phyloP scores from a whole-genome alignment of 2,888 invertebrate species.

The Leucophenga montana region DNA sequence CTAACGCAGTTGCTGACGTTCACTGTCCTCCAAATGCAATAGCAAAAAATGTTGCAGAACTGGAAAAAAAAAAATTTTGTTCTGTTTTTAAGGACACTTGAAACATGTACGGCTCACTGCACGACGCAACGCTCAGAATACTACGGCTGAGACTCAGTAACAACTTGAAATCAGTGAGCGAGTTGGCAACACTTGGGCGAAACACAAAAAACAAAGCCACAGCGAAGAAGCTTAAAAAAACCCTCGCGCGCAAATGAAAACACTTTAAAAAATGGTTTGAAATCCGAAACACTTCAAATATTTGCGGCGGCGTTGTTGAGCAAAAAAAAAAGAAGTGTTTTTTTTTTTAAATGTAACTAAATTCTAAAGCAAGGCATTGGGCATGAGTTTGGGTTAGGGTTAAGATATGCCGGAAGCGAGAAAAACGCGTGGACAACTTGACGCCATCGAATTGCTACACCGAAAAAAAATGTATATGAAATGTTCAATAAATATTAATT shows the following conservation, averaged over 20 bases:
- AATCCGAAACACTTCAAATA: conserved; percentile 65
- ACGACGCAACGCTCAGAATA: conserved; percentile 34
- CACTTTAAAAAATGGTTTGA: conserved; percentile 44
- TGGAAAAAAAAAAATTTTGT: neutral
- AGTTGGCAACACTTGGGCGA: conserved; percentile 62
- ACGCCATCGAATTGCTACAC: conserved; percentile 53
- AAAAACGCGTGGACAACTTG: conserved; percentile 51
- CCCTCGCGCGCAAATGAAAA: conserved; percentile 29
- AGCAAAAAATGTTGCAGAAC: no score
- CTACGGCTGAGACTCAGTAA: neutral
- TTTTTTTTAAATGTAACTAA: conserved; percentile 16
- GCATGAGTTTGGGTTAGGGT: conserved; percentile 1
- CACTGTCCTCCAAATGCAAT: conserved; percentile 20
- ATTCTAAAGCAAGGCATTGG: neutral
- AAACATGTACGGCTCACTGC: conserved; percentile 55
- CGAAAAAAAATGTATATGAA: no score
- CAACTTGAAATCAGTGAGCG: conserved; percentile 63
- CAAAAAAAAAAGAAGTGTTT: conserved; percentile 18
- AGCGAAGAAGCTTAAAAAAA: conserved; percentile 10
- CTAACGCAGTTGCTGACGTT: conserved; percentile 5
- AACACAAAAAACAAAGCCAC: conserved; percentile 36
- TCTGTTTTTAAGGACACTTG: conserved; percentile 52
- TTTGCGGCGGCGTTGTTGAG: conserved; percentile 42
- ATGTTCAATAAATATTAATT: no score
- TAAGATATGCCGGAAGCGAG: neutral